phyloP scores from a whole-genome alignment of 2,113 vertebrate species.

The Microtus oregoni region DNA sequence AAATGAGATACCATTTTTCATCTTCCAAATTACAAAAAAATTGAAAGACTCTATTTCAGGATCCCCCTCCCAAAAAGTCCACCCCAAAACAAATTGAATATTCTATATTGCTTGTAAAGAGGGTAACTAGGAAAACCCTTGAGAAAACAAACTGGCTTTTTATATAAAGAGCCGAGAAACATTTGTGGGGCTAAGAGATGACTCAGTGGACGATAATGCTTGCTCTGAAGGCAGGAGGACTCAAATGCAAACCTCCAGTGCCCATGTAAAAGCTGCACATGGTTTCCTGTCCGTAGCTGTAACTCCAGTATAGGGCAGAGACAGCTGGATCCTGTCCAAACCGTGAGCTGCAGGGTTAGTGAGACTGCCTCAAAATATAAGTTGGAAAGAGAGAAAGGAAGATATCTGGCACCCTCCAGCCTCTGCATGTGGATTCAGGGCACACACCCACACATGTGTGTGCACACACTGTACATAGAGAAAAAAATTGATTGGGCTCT shows the following conservation, averaged over 20 bases:
- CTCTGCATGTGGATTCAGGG: neutral
- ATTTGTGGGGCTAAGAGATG: neutral
- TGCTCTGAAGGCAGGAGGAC: neutral
- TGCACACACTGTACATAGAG: neutral
- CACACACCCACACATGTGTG: neutral
- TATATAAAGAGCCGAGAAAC: neutral
- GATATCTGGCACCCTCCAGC: neutral
- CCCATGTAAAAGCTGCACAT: neutral
- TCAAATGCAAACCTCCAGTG: neutral
- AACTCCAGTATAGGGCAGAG: neutral
- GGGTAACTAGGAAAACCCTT: neutral
- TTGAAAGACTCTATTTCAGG: neutral
- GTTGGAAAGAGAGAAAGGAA: neutral
- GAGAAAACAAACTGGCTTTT: neutral
- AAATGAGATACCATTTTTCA: slow-evolving; percentile 14
- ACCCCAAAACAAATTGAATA: neutral
- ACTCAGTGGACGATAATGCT: neutral
- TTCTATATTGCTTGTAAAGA: neutral
- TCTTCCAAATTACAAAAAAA: neutral
- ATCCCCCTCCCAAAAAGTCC: neutral
- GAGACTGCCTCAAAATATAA: neutral
- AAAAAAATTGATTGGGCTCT: neutral
- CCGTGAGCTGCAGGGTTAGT: neutral
- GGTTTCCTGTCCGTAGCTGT: neutral
- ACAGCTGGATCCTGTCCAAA: neutral